Evolutionary conservation across 1,140 invertebrate genomes (phyloP).

Genomic region (Dendrolimus punctatus): DNA sequence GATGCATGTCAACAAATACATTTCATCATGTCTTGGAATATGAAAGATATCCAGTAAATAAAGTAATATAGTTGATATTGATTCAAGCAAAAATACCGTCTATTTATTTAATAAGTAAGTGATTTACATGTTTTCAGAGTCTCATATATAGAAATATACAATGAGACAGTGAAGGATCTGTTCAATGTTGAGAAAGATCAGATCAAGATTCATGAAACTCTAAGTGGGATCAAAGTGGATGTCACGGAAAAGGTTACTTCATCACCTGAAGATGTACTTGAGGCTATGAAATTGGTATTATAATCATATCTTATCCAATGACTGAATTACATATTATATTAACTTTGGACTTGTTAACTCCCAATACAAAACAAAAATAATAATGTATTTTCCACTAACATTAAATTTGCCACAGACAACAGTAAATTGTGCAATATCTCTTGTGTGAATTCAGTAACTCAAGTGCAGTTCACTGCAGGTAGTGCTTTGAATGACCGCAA

Average conservation of each 20-base stretch:
- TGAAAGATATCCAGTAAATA: too few species aligned
- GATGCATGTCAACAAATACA: too few species aligned
- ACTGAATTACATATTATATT: too few species aligned
- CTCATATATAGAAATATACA: constrained; percentile 88
- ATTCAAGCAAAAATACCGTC: background rate
- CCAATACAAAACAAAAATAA: too few species aligned
- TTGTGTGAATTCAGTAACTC: too few species aligned
- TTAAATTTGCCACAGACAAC: too few species aligned
- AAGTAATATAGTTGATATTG: background rate
- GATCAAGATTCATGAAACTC: constrained; percentile 78
- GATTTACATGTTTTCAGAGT: constrained; percentile 67
- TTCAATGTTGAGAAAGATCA: constrained; percentile 73
- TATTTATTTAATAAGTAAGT: background rate
- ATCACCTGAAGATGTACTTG: constrained; percentile 74
- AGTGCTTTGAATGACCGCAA: too few species aligned
- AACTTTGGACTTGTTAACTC: too few species aligned
- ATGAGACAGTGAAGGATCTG: constrained; percentile 84
- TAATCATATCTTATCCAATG: background rate
- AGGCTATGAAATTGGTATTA: constrained; percentile 71
- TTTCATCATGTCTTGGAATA: too few species aligned
- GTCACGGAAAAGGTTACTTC: constrained; percentile 77
- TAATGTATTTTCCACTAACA: too few species aligned
- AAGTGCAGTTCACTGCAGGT: too few species aligned
- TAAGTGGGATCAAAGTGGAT: constrained; percentile 71
- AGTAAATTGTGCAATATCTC: too few species aligned